These are phyloP conservation scores for Nysson spinosus DNA, from an alignment of 2,888 invertebrate genomes.

Conservation along the genomic window DNA sequence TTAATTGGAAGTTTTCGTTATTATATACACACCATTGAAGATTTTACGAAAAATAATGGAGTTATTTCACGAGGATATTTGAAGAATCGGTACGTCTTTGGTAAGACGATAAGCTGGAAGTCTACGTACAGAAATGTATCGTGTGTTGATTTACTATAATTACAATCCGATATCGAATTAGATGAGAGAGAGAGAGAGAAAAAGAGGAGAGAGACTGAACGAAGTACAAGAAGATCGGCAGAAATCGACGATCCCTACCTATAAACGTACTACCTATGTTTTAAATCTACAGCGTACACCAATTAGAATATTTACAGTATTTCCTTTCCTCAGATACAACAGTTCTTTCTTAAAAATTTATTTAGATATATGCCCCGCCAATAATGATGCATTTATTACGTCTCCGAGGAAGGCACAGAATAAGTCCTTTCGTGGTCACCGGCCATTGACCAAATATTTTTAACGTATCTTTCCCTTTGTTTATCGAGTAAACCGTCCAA, in stretches of 20 bases:
- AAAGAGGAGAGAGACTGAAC: conserved; percentile 8
- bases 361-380: conserved; percentile 12
- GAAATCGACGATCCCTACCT: conserved; percentile 20
- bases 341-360: conserved; percentile 22
- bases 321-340: conserved; percentile 2
- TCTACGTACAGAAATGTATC: too few relatives aligned
- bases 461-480: background rate
- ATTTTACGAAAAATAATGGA: too few relatives aligned
- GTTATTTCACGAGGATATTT: too few relatives aligned
- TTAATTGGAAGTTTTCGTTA: too few relatives aligned
- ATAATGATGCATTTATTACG: conserved; percentile 12
- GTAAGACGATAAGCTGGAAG: too few relatives aligned
- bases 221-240: conserved; percentile 13
- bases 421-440: too few relatives aligned
- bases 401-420: conserved; percentile 7
- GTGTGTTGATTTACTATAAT: too few relatives aligned
- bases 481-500: background rate
- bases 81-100: too few relatives aligned
- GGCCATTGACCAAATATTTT: too few relatives aligned
- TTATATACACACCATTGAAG: too few relatives aligned
- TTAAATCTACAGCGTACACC: conserved; percentile 24
- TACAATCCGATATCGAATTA: conserved; percentile 6
- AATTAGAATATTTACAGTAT: too few relatives aligned
- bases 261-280: conserved; percentile 20
- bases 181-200: background rate